These are phyloP conservation scores for Apteryx owenii DNA, from an alignment of 2,113 vertebrate species.

Conservation along the genomic window DNA sequence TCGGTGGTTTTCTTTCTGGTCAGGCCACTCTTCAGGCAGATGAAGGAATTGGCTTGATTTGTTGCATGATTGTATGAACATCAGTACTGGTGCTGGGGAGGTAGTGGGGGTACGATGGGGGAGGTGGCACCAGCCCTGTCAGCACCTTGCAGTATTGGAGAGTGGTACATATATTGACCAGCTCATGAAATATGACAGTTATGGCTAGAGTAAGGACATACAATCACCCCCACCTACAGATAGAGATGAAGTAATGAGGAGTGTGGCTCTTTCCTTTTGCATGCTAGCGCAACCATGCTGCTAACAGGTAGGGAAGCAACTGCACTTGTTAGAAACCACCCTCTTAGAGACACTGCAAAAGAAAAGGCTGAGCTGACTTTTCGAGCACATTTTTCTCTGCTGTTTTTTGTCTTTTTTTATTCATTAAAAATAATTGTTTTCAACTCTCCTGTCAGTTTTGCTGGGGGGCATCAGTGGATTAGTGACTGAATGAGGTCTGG, in stretches of 20 bases:
- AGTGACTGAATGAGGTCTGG: neutral
- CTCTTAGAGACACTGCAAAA: neutral
- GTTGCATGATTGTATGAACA: accelerated
- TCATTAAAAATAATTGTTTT: neutral
- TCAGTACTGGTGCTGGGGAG: neutral
- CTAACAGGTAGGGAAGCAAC: neutral
- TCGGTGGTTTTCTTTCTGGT: neutral
- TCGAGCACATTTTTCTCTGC: neutral
- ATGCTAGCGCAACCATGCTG: neutral
- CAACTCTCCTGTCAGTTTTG: neutral
- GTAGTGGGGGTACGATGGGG: accelerated
- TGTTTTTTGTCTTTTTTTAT: neutral
- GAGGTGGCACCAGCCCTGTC: neutral
- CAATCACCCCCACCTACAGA: neutral
- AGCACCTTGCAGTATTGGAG: neutral
- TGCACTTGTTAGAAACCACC: neutral
- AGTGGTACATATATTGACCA: neutral
- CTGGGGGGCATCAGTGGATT: neutral
- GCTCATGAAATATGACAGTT: neutral
- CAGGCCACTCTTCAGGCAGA: neutral
- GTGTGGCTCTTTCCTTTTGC: neutral
- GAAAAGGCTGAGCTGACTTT: neutral
- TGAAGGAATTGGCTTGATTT: neutral
- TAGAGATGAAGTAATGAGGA: neutral
- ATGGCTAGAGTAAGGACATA: neutral